Base-by-base conservation (phyloP, 2,888 invertebrate species). In the Hyposoter dolosus region DNA sequence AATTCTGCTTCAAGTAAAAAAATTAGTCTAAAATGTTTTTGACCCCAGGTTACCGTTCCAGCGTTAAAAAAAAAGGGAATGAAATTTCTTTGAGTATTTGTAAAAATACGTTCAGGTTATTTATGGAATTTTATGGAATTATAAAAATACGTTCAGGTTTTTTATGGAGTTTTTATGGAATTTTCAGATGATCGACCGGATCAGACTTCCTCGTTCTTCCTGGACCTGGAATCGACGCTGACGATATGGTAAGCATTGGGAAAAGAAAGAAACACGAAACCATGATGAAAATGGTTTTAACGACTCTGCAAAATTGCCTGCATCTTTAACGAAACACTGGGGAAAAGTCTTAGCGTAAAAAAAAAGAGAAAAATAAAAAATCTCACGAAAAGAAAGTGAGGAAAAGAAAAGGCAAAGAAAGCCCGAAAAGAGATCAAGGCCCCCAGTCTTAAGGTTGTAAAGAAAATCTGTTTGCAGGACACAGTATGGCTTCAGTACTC, bases 401-500 rank as follows among this genome's bases (percentile, higher is more conserved):
- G 17, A n/a, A 32, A 17, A 47, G 72, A 50, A 40, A 69, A 40
- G 53, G 50, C 74, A 75, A 74, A 74, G 68, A 74, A 63, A 43
- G 53, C 35, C 47, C 23, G 32, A 82, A 82, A 75, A 79, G 79
- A 80, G 83, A 72, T 19, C 80, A 80, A 80, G 71, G 28, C 75
- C 63, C 65, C 50, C n/a, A 69, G 43, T 69, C 53, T 65, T 74
- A 28, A 19, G 77, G 32, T 60, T 76, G 28, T 76, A 69, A 79
- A 53, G 60, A 56, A 87, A 80, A 84, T 85, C 88, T 86, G 83
- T 90, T 94, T 90, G 23, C 94, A 97, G 97, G 97, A 96, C 96
- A 96, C 97, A 97, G 96, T 96, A 97, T 97, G 97, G 97, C 97
- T 96, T 96, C 97, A 96, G 96, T 96, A 97, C 96, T 96, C 96